Base-by-base conservation (phyloP, 2,888 invertebrate genomes). In the Epiblema foenella region DNA sequence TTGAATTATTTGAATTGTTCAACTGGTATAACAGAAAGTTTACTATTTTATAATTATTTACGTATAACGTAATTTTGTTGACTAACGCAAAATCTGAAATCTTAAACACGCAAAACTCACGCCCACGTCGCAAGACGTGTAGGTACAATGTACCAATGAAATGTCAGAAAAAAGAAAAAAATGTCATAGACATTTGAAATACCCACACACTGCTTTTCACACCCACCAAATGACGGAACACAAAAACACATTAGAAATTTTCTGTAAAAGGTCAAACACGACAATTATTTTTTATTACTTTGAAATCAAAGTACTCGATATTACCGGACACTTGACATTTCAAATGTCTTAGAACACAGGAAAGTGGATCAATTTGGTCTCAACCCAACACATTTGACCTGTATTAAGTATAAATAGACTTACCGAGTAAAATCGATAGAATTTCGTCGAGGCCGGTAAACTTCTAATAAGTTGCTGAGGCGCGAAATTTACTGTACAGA, bases 351-450 rank as follows among this genome's bases (percentile, higher is more conserved):
- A 0, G 15, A 24, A n/a, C 46, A 39, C 24, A 17, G 46, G 18
- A 52, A 37, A 37, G 33, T 54, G 20, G 54, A 64, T n/a, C 37
- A 64, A 39, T 54, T 37, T 63, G 18, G 20, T 37, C 2, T 54
- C n/a, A 20, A 64, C 39, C 5, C 17, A 24, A 9, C 51, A 63
- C 63, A 63, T 37, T 51, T 64, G 49, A 64, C 52, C 58, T 46
- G 24, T 60, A 29, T 65, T 9, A 33, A 58, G 37, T 67, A 71
- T 67, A 62, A 67, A 67, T 67, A 67, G 71, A 65, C 88, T 88
- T 83, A 88, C 88, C 88, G 85, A 80, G 77, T 72, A 77, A 80
- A 85, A 84, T 85, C 85, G 75, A 85, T 87, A 83, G 77, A 78
- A 85, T 80, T 83, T 83, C 83, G 83, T 77, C 81, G 84, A 81